These are phyloP conservation scores for Carapus acus DNA, from an alignment of 2,797 vertebrate genomes.

Conservation along the genomic window DNA sequence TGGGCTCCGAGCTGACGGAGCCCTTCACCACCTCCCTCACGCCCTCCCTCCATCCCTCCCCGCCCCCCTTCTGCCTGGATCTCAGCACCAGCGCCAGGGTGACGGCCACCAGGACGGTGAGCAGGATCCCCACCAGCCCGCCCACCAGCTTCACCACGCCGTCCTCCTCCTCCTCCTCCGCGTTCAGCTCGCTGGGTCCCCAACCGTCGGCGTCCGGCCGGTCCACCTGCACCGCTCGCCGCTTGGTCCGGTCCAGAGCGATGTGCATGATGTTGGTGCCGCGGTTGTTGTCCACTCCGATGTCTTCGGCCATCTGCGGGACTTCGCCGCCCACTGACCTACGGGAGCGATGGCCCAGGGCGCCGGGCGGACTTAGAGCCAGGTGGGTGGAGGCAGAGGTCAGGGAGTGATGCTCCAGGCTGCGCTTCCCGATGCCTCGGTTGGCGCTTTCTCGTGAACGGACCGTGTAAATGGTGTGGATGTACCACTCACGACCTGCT, in stretches of 20 bases:
- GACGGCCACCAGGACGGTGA: conserved; percentile 68
- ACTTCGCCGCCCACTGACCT: conserved; percentile 63
- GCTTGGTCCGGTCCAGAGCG: conserved; percentile 71
- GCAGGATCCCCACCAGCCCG: conserved; percentile 70
- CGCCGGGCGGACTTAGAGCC: no score
- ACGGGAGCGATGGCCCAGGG: conserved; percentile 50
- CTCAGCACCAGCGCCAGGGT: conserved; percentile 64
- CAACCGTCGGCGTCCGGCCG: conserved; percentile 54
- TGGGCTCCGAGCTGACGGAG: conserved; percentile 75
- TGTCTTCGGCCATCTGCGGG: conserved; percentile 68
- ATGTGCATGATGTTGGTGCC: conserved; percentile 95
- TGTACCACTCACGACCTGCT: conserved; percentile 89
- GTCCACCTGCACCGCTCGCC: conserved; percentile 43
- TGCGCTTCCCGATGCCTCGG: conserved; percentile 84
- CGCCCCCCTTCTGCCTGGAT: conserved; percentile 61
- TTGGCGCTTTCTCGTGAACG: conserved; percentile 80
- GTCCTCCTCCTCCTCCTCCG: conserved; percentile 51
- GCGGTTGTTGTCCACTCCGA: conserved; percentile 77
- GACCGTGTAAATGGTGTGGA: conserved; percentile 92
- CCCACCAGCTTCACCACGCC: conserved; percentile 71
- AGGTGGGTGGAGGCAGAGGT: no score
- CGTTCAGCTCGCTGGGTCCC: conserved; percentile 68
- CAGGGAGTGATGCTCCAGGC: conserved; percentile 78
- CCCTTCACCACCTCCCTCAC: conserved; percentile 66
- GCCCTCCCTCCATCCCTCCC: conserved; percentile 63